A percentile compares a stretch with the other conserved stretches of the same genome.
phyloP scores from a whole-genome alignment of 2,888 invertebrate genomes.

The Helicoverpa assulta region DNA sequence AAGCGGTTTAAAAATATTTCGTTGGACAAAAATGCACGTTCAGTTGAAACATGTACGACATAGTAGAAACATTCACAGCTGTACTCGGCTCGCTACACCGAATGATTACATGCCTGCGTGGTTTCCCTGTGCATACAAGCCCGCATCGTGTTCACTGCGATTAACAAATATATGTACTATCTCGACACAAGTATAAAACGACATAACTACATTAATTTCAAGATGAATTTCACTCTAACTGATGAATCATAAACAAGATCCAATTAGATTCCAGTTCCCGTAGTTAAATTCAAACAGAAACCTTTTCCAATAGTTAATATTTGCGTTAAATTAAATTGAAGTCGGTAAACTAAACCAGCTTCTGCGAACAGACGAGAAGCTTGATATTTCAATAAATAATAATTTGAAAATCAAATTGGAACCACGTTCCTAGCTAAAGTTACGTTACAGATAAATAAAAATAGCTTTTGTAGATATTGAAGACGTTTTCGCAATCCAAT shows the following conservation, averaged over 20 bases:
- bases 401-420: neutral
- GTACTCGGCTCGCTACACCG: slow-evolving; percentile 25
- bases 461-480: slow-evolving; percentile 13
- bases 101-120: slow-evolving; percentile 23
- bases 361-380: neutral
- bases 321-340: neutral
- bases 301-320: neutral
- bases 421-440: neutral
- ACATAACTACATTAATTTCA: neutral
- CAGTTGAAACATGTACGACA: slow-evolving; percentile 23
- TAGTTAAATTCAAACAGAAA: neutral
- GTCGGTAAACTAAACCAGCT: neutral
- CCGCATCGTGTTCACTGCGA: slow-evolving; percentile 5
- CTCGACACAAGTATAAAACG: neutral
- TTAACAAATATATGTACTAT: slow-evolving; percentile 26
- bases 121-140: neutral
- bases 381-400: slow-evolving; percentile 10
- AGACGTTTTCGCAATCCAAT: slow-evolving; percentile 39
- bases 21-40: neutral
- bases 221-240: neutral
- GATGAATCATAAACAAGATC: slow-evolving; percentile 1
- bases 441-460: slow-evolving; percentile 19
- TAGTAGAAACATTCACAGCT: neutral
- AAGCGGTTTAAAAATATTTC: slow-evolving; percentile 5
- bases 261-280: neutral